phyloP scores from a whole-genome alignment of 2,113 vertebrate genomes.

The Malurus alboscapulatus region DNA sequence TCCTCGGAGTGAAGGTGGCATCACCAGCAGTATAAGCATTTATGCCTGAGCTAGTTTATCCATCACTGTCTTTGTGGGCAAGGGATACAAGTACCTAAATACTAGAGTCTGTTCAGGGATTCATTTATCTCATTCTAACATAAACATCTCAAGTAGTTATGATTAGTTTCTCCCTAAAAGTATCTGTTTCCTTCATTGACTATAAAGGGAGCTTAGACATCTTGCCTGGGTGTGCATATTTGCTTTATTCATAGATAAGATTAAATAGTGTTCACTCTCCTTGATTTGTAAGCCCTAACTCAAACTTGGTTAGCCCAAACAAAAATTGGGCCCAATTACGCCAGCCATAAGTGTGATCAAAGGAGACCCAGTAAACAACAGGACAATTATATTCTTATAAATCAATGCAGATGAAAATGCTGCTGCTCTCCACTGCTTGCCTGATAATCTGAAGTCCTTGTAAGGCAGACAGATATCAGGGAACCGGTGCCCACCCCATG shows the following conservation, averaged over 20 bases:
- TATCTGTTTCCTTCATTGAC: not conserved
- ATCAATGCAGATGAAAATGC: not conserved
- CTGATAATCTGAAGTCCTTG: not conserved
- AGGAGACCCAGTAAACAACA: not conserved
- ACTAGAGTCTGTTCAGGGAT: not conserved
- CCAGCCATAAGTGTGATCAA: not conserved
- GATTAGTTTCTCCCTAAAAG: not conserved
- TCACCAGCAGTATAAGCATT: accelerated
- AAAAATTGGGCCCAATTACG: not conserved
- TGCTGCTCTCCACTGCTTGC: not conserved
- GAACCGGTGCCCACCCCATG: not conserved
- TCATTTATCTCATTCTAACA: not conserved
- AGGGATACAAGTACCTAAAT: not conserved
- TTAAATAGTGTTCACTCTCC: not conserved
- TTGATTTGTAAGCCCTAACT: not conserved
- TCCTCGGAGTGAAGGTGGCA: not conserved
- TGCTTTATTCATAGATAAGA: not conserved
- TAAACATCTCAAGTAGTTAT: not conserved
- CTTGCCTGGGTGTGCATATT: not conserved
- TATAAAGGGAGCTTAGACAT: not conserved
- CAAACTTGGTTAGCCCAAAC: not conserved
- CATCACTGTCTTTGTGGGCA: not conserved
- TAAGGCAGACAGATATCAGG: not conserved
- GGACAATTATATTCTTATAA: not conserved
- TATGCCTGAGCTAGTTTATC: not conserved